Conservation (phyloP, 2,113 vertebrate genomes). For the Gyps fulvus region DNA sequence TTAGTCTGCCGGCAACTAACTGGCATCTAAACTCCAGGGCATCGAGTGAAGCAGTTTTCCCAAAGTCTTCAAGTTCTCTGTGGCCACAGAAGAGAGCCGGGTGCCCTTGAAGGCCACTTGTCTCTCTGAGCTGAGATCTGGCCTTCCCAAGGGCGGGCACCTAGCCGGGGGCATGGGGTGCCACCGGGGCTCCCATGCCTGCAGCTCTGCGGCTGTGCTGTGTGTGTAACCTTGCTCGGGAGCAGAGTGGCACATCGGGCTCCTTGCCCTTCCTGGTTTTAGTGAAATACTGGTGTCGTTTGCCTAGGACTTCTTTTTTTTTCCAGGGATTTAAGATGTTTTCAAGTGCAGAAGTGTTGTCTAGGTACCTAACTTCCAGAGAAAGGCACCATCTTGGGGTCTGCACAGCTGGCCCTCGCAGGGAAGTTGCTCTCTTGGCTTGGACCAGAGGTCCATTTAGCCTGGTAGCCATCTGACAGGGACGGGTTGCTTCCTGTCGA, state of each 20-base stretch:
- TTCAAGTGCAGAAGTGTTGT: not conserved
- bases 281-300: not conserved
- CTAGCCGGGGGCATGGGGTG: accelerated
- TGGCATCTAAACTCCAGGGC: not conserved
- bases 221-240: not conserved
- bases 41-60: not conserved
- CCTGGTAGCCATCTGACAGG: not conserved
- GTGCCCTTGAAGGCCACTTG: not conserved
- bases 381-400: not conserved
- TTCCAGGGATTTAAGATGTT: not conserved
- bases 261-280: not conserved
- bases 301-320: not conserved
- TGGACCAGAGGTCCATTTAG: not conserved
- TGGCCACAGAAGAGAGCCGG: not conserved
- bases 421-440: not conserved
- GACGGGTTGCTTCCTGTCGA: not conserved
- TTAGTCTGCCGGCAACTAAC: not conserved
- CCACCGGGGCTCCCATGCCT: not conserved
- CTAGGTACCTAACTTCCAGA: not conserved
- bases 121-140: not conserved
- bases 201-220: not conserved
- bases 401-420: not conserved
- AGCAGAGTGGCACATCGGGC: accelerated
- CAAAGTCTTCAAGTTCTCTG: not conserved
- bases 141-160: not conserved